Base-by-base conservation (phyloP, 2,888 invertebrate species). In the Andrena haemorrhoa region DNA sequence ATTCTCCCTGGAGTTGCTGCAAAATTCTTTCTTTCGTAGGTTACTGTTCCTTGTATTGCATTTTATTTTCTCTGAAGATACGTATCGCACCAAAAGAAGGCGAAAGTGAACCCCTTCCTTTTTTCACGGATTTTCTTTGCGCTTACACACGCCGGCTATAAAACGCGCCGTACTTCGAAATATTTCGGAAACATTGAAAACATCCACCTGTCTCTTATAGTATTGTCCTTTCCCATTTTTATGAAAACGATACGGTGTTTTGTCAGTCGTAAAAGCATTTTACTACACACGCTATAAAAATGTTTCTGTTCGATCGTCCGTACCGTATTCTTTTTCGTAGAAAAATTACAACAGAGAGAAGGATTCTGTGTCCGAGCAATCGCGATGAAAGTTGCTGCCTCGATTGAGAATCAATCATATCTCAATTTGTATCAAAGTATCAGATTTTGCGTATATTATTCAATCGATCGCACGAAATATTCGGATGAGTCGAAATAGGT, bases 231-330 rank as follows among this genome's bases (percentile, higher is more conserved):
- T 51, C 23, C 23, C 12, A 65, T 63, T 81, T 82, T 58, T 33
- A 49, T 20, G 56, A 51, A 60, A 78, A 60, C 69, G 56, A 72
- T 84, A 73, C 51, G 47, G 64, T 23, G 71, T 82, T 64, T 63
- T 63, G 69, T 31, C 69, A 2, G 29, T 47, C 68, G 41, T 70
- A 65, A 77, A 79, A 74, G n/a, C 53, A 16, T 68, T 76, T 74
- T 82, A 78, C 72, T 31, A 26, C 56, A 31, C 20, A 8, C 29
- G 20, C 60, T 5, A 7, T 65, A 51, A 69, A 53, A 51, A 61
- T 56, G 33, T 72, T 70, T 56, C 20, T 10, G 29, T 60, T 47
- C 33, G n/a, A 41, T 33, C 20, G 29, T 35, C 29, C 20, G 1
- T 4, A 2, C 12, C 63, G 16, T 75, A 6, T 41, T 51, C 5